These are phyloP conservation scores for Hecatera dysodea DNA, from an alignment of 2,888 invertebrate genomes.

Conservation along the genomic window DNA sequence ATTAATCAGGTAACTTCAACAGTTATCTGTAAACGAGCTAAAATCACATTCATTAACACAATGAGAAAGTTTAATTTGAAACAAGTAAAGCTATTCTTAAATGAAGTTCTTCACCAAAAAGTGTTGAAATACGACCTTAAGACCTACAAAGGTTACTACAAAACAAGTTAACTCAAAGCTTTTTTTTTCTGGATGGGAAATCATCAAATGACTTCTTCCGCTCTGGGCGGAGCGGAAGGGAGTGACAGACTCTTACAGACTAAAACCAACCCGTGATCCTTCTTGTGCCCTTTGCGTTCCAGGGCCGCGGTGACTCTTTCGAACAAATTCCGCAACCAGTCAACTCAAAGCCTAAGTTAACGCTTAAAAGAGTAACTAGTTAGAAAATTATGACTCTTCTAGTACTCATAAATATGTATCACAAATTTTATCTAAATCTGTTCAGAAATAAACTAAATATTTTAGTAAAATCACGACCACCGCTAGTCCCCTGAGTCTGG, in stretches of 20 bases:
- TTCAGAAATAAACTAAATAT: conserved; percentile 16
- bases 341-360: not conserved
- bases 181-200: no score
- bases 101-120: not conserved
- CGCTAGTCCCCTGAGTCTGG: not conserved
- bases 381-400: not conserved
- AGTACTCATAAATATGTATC: conserved; percentile 14
- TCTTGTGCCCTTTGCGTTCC: no score
- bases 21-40: no score
- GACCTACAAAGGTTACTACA: not conserved
- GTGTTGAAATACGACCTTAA: not conserved
- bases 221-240: no score
- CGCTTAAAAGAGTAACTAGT: not conserved
- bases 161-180: not conserved
- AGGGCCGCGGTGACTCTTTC: no score
- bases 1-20: no score
- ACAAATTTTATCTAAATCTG: not conserved
- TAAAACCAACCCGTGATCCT: no score
- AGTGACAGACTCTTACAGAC: no score
- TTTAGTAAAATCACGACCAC: conserved; percentile 21
- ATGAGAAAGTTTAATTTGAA: not conserved
- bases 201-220: no score
- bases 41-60: no score
- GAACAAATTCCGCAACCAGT: no score
- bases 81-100: not conserved